Evolutionary conservation across 1,140 invertebrate species (phyloP).

Genomic region (Ericerus pela): DNA sequence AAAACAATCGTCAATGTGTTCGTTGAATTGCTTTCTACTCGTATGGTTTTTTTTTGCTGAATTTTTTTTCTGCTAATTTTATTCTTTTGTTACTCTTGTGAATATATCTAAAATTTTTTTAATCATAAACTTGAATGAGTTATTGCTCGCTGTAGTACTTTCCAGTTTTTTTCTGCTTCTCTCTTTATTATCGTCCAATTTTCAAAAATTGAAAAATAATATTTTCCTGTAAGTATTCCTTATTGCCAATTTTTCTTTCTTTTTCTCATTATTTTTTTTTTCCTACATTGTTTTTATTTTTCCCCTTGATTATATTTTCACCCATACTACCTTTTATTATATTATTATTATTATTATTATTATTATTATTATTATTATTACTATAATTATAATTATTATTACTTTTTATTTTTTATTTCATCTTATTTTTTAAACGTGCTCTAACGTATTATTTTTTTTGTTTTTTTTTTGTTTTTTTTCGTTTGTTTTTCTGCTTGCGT

Average conservation of each 20-base stretch:
- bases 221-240: background rate
- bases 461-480: constrained; percentile 6
- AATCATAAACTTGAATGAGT: no score
- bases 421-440: background rate
- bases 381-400: background rate
- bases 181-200: background rate
- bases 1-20: no score
- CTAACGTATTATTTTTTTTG: constrained; percentile 7
- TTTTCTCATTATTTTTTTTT: background rate
- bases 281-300: background rate
- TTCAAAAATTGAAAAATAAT: no score
- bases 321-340: background rate
- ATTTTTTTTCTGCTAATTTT: no score
- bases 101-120: no score
- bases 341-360: background rate
- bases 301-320: background rate
- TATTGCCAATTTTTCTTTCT: background rate
- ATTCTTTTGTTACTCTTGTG: no score
- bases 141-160: no score
- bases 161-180: background rate
- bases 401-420: background rate
- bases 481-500: background rate
- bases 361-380: background rate
- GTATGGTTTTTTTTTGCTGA: no score
- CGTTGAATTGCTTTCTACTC: no score